Evolutionary conservation across 2,888 invertebrate genomes (phyloP).

Genomic region (Pseudanteris insignis): DNA sequence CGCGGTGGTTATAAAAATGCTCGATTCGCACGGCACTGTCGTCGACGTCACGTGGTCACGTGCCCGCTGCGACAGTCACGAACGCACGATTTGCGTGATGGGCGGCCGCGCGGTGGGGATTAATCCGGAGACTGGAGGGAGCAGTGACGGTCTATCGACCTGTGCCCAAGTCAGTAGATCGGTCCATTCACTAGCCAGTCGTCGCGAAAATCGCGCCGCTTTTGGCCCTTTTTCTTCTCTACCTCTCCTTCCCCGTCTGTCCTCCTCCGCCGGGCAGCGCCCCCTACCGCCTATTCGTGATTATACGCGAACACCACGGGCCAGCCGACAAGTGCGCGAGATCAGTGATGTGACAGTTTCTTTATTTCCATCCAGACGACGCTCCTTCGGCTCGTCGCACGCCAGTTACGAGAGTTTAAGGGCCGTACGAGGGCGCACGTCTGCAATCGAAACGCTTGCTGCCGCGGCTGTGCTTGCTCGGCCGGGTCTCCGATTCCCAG

Average conservation of each 20-base stretch:
- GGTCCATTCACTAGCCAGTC: conserved; percentile 61
- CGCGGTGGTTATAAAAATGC: conserved; percentile 20
- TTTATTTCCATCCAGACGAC: too few relatives aligned
- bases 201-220: conserved; percentile 46
- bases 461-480: too few relatives aligned
- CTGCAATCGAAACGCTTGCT: too few relatives aligned
- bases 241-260: not conserved
- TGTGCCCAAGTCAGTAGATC: conserved; percentile 47
- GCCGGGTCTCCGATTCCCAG: too few relatives aligned
- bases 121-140: conserved; percentile 30
- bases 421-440: too few relatives aligned
- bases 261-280: not conserved
- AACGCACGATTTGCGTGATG: conserved; percentile 47
- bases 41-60: conserved; percentile 47
- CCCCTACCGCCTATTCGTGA: too few relatives aligned
- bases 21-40: conserved; percentile 44
- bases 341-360: too few relatives aligned
- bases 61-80: conserved; percentile 49
- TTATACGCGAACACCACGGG: too few relatives aligned
- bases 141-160: conserved; percentile 49
- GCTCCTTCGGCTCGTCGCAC: not conserved
- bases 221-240: conserved; percentile 34
- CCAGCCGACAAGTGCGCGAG: too few relatives aligned
- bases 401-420: not conserved
- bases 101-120: conserved; percentile 35